These are phyloP conservation scores for Drosophila tsacasi DNA, from an alignment of 1,140 invertebrate genomes.

Conservation along the genomic window DNA sequence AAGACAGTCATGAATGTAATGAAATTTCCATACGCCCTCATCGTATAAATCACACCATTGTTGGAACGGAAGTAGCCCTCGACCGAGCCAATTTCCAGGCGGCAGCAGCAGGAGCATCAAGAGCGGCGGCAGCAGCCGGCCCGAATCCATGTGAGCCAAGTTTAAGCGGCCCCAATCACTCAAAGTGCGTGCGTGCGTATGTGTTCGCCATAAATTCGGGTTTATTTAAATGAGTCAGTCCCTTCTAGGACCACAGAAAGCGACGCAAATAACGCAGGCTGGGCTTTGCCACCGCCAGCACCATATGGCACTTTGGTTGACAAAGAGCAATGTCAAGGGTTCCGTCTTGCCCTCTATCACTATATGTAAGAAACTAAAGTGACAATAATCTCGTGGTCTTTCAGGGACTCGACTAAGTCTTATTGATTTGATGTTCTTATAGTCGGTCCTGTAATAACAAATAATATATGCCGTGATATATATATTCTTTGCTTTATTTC, in stretches of 20 bases:
- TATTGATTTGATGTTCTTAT: slow-evolving; percentile 30
- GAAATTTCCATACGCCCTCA: slow-evolving; percentile 62
- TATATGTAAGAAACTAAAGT: slow-evolving; percentile 9
- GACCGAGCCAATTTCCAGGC: slow-evolving; percentile 39
- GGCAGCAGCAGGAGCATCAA: slow-evolving; percentile 24
- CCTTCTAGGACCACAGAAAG: slow-evolving; percentile 44
- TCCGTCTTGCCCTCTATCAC: not conserved
- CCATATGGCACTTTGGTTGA: slow-evolving; percentile 58
- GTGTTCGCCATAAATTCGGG: slow-evolving; percentile 66
- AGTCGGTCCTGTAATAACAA: slow-evolving; percentile 9
- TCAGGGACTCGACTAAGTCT: slow-evolving; percentile 4
- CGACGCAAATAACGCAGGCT: slow-evolving; percentile 1
- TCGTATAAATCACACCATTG: slow-evolving; percentile 79
- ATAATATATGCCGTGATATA: too few species aligned
- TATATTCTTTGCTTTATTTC: not conserved
- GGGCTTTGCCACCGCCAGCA: slow-evolving; percentile 24
- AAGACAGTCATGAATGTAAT: slow-evolving; percentile 54
- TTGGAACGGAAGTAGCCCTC: slow-evolving; percentile 71
- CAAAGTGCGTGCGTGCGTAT: slow-evolving; percentile 46
- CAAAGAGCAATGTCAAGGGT: slow-evolving; percentile 45
- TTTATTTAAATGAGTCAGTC: slow-evolving; percentile 78
- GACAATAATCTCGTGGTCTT: slow-evolving; percentile 16
- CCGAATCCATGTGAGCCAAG: slow-evolving; percentile 37
- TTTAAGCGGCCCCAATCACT: slow-evolving; percentile 62
- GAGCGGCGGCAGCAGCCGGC: not conserved